These are phyloP conservation scores for Ptychodera flava DNA, from an alignment of 35 echinoderm and acorn worm species.

Conservation along the genomic window DNA sequence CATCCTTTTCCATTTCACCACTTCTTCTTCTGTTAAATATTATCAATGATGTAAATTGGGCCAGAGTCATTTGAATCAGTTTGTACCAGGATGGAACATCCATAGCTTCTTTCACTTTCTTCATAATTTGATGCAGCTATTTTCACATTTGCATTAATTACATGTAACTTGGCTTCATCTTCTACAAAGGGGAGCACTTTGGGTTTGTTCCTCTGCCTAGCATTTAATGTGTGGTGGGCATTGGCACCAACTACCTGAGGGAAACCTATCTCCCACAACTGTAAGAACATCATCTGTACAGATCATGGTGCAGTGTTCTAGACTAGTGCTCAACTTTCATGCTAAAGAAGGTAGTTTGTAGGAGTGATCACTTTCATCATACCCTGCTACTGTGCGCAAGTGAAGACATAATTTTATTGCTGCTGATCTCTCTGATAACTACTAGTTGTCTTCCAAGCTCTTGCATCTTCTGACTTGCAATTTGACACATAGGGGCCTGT, in stretches of 20 bases:
- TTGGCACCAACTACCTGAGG: background rate
- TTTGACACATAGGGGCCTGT: conserved; percentile 23
- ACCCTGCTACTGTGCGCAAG: conserved; percentile 6
- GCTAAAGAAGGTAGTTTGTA: background rate
- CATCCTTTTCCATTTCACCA: no score
- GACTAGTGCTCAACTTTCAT: background rate
- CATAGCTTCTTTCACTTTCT: conserved; percentile 23
- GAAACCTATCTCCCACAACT: background rate
- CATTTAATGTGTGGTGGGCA: background rate
- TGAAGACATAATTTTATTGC: background rate
- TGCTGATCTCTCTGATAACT: conserved; percentile 4
- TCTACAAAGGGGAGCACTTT: conserved; percentile 67
- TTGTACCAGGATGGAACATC: no score
- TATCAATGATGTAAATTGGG: no score
- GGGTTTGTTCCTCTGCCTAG: conserved; percentile 54
- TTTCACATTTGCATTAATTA: conserved; percentile 28
- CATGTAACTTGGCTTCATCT: conserved; percentile 47
- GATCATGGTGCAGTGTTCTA: background rate
- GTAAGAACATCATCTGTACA: background rate
- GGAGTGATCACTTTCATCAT: background rate
- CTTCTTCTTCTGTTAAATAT: no score
- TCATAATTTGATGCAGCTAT: background rate
- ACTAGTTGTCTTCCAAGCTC: conserved; percentile 35
- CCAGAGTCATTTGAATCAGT: no score
- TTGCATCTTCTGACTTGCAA: conserved; percentile 55